phyloP scores from a whole-genome alignment of 2,797 vertebrate species.

The Numenius phaeopus region DNA sequence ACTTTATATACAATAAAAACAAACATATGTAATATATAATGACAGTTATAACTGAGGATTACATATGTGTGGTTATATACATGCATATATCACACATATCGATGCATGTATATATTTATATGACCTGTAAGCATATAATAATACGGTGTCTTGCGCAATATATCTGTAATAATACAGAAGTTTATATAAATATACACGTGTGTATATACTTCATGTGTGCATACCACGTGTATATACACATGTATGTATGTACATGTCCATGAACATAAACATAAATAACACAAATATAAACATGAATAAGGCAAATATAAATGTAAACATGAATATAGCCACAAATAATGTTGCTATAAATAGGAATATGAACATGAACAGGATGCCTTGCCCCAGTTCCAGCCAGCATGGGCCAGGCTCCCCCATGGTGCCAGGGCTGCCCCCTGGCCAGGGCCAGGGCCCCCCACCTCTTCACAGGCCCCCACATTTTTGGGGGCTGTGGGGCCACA shows the following conservation, averaged over 20 bases:
- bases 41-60: not conserved
- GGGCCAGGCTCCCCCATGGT: fast-evolving
- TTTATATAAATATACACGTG: not conserved
- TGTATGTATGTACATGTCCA: too few species aligned
- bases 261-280: not conserved
- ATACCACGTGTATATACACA: too few species aligned
- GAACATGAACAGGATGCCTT: fast-evolving
- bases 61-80: not conserved
- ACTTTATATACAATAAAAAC: not conserved
- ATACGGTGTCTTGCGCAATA: not conserved
- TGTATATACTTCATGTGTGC: not conserved
- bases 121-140: not conserved
- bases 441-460: not conserved
- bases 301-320: not conserved
- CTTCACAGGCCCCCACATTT: fast-evolving
- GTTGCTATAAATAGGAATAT: not conserved
- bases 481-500: fast-evolving
- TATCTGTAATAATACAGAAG: not conserved
- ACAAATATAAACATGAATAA: not conserved
- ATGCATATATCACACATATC: not conserved
- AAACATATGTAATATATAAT: not conserved
- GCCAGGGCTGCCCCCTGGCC: not conserved
- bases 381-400: fast-evolving
- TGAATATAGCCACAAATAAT: not conserved
- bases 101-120: too few species aligned